phyloP scores from a whole-genome alignment of 1,140 invertebrate genomes.

The Physella acuta region DNA sequence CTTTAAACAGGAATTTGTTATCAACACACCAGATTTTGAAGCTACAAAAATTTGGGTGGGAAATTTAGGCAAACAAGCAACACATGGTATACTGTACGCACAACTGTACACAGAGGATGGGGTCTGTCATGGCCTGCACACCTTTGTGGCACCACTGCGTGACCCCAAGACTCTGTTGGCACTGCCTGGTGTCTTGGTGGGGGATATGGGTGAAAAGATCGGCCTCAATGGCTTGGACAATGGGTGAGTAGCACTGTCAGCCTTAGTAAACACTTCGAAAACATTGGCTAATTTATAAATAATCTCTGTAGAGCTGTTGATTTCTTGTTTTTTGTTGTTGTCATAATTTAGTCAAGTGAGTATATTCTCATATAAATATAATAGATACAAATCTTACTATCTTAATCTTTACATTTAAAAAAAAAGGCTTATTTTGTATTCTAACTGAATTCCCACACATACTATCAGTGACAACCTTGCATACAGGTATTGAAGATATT shows the following conservation, averaged over 20 bases:
- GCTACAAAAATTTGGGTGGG: slow-evolving; percentile 92
- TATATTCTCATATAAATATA: too few relatives aligned
- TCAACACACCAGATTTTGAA: slow-evolving; percentile 90
- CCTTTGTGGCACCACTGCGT: slow-evolving; percentile 80
- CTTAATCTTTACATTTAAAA: too few relatives aligned
- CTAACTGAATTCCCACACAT: too few relatives aligned
- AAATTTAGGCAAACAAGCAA: slow-evolving; percentile 75
- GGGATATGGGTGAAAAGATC: slow-evolving; percentile 87
- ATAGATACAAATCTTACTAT: too few relatives aligned
- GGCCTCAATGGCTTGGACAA: slow-evolving; percentile 88
- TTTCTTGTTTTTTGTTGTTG: too few relatives aligned
- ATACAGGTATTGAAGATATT: too few relatives aligned
- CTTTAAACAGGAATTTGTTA: slow-evolving; percentile 84
- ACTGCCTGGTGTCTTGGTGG: slow-evolving; percentile 75
- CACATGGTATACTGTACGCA: slow-evolving; percentile 85
- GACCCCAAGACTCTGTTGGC: slow-evolving; percentile 74
- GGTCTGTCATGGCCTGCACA: slow-evolving; percentile 81
- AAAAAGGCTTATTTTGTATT: too few relatives aligned
- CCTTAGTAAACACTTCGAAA: too few relatives aligned
- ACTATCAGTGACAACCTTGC: too few relatives aligned
- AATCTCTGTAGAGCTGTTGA: too few relatives aligned
- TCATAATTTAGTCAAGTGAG: too few relatives aligned
- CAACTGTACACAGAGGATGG: slow-evolving; percentile 81
- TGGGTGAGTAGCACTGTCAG: slow-evolving; percentile 68
- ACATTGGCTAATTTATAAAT: too few relatives aligned